Evolutionary conservation across 1,140 invertebrate genomes (phyloP).

Genomic region (Brachionus plicatilis): DNA sequence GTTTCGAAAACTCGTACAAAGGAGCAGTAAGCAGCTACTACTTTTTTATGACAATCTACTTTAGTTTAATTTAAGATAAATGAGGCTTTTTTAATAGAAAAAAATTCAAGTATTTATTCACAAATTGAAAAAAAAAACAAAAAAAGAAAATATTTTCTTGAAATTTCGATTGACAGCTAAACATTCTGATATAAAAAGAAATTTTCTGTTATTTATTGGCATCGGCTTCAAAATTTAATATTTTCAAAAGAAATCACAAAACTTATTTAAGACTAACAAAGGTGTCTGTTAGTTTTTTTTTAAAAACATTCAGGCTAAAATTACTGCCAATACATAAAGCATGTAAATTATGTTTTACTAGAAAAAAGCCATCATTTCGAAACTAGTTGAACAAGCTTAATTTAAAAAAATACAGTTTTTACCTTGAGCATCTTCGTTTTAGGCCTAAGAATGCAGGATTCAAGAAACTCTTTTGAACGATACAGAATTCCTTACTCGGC

Average conservation of each 20-base stretch:
- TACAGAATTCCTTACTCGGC: background rate
- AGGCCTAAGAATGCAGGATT: background rate
- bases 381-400: background rate
- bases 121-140: background rate
- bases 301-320: background rate
- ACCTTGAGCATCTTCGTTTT: conserved; percentile 1
- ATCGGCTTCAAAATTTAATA: background rate
- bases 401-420: background rate
- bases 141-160: background rate
- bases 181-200: background rate
- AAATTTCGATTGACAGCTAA: background rate
- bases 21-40: background rate
- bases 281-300: background rate
- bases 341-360: background rate
- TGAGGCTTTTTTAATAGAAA: background rate
- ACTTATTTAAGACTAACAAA: background rate
- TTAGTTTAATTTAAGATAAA: background rate
- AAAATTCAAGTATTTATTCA: background rate
- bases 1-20: background rate
- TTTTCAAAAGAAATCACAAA: background rate
- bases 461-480: conserved; percentile 9
- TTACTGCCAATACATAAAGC: background rate
- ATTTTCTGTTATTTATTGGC: background rate
- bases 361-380: background rate
- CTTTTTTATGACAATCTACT: background rate